phyloP scores from a whole-genome alignment of 2,888 invertebrate genomes.

The Heliconius sara region DNA sequence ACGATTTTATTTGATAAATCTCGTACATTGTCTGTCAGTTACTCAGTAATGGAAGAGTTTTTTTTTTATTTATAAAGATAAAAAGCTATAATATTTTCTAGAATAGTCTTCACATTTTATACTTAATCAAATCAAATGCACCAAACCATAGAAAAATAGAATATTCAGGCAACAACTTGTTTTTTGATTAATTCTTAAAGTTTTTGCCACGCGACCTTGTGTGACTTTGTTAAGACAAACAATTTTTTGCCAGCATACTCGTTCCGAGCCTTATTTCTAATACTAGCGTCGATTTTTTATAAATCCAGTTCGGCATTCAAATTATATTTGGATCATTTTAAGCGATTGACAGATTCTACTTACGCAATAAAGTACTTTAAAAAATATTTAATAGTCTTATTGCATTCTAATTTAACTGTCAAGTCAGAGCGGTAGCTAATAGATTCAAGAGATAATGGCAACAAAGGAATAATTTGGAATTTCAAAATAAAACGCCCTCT shows the following conservation, averaged over 20 bases:
- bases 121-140: conserved; percentile 26
- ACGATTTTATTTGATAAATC: too few species aligned
- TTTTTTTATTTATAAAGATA: too few species aligned
- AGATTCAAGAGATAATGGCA: too few species aligned
- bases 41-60: too few species aligned
- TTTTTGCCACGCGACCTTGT: conserved; percentile 42
- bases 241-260: conserved; percentile 44
- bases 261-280: conserved; percentile 35
- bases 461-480: too few species aligned
- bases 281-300: conserved; percentile 27
- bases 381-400: neutral
- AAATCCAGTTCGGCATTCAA: conserved; percentile 26
- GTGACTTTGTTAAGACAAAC: conserved; percentile 43
- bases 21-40: too few species aligned
- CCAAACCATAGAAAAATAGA: conserved; percentile 25
- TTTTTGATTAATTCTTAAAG: conserved; percentile 31
- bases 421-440: neutral
- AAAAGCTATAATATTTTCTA: neutral
- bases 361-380: neutral
- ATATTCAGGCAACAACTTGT: conserved; percentile 32
- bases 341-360: conserved; percentile 11
- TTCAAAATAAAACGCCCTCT: too few species aligned
- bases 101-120: neutral
- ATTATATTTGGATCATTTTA: conserved; percentile 9
- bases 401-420: neutral